These are phyloP conservation scores for Ictalurus punctatus DNA, from an alignment of 2,113 vertebrate genomes.

Conservation along the genomic window DNA sequence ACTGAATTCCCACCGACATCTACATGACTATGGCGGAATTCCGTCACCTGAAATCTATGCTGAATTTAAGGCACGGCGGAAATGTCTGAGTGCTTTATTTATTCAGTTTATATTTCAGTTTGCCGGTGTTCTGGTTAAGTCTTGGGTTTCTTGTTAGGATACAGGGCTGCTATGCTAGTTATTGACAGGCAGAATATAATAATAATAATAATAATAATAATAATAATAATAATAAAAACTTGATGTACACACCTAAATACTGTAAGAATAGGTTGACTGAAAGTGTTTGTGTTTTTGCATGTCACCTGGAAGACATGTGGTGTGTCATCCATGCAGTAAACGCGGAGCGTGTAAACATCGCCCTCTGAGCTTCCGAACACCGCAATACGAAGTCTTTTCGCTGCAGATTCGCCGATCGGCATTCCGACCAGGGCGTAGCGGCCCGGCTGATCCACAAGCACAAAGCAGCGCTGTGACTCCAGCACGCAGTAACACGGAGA, in stretches of 20 bases:
- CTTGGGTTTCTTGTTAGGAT: neutral
- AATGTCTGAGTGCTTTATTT: neutral
- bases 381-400: slow-evolving; percentile 91
- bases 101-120: neutral
- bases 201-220: neutral
- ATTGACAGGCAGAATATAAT: neutral
- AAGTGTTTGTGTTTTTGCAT: neutral
- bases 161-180: neutral
- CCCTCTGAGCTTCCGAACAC: slow-evolving; percentile 89
- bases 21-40: neutral
- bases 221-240: neutral
- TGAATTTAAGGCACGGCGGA: neutral
- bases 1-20: neutral
- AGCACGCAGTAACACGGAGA: slow-evolving; percentile 94
- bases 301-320: slow-evolving; percentile 93
- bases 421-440: slow-evolving; percentile 93
- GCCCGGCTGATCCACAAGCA: slow-evolving; percentile 91
- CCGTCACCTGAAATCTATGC: neutral
- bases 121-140: neutral
- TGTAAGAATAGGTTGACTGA: neutral
- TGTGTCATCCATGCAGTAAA: slow-evolving; percentile 96
- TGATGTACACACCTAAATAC: neutral
- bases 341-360: slow-evolving; percentile 87
- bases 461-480: slow-evolving; percentile 88
- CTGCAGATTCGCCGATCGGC: slow-evolving; percentile 85